These are phyloP conservation scores for Pogonognathellus flavescens DNA, from an alignment of 1,140 invertebrate species.

Conservation along the genomic window DNA sequence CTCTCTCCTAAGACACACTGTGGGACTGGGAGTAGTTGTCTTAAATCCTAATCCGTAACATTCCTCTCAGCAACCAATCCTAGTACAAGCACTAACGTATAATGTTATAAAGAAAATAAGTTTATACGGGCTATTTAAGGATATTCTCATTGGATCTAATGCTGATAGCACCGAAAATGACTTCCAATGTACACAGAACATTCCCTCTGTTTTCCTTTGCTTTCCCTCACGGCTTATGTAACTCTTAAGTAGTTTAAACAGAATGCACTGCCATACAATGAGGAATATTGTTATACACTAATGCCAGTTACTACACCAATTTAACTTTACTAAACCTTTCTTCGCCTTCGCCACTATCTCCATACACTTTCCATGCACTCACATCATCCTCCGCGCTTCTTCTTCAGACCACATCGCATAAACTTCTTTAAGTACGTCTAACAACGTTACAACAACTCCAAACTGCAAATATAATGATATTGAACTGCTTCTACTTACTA, in stretches of 20 bases:
- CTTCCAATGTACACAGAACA: not conserved
- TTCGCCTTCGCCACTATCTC: too few species aligned
- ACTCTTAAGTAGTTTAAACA: not conserved
- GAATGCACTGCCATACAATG: not conserved
- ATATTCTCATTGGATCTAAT: constrained; percentile 36
- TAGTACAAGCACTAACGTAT: not conserved
- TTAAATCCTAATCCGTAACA: constrained; percentile 47
- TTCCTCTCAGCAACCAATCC: constrained; percentile 33
- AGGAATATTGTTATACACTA: not conserved
- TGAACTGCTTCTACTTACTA: too few species aligned
- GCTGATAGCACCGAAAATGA: not conserved
- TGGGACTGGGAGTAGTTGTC: constrained; percentile 22
- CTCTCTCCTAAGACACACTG: not conserved
- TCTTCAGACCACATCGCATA: too few species aligned
- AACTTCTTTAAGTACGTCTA: too few species aligned
- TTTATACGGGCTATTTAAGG: not conserved
- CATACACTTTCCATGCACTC: too few species aligned
- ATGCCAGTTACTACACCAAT: not conserved
- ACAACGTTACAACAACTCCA: too few species aligned
- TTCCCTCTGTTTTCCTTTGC: not conserved
- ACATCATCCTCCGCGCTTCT: too few species aligned
- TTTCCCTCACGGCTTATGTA: not conserved
- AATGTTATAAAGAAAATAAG: not conserved
- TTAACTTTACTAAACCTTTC: not conserved
- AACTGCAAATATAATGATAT: too few species aligned